Base-by-base conservation (phyloP, 2,113 vertebrate species). In the Furnarius figulus region DNA sequence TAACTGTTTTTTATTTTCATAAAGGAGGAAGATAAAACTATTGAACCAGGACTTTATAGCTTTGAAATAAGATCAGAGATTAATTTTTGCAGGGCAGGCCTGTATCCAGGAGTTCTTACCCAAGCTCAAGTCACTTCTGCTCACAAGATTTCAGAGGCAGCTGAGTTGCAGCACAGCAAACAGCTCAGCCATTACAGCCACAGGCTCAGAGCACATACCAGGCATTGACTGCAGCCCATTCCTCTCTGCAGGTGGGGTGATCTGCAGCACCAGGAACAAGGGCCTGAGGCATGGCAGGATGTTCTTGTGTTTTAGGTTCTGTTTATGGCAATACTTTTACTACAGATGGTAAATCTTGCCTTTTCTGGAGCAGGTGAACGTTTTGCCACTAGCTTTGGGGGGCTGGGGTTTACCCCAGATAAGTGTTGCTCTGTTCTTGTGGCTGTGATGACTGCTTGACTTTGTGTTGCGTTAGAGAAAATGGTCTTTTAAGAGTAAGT, bases 191-290 rank as follows among this genome's bases (percentile, higher is more conserved):
- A 3, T 31, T 4, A 0, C 2, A 80, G 68, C 35, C 27, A 4
- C 0, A 4, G 76, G 76, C 50, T 17, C 2, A 7, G 78, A 55
- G 86, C 62, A 6, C 0, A 0, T 7, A 16, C 16, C 19, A 17
- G 25, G 47, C 52, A 16, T 23, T 16, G 40, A 3, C 10, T 55
- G 76, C 49, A 20, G 6, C 17, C 62, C 6, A 7, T 44, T 6
- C 30, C 30, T 31, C 62, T 37, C 86, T 9, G 11, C 42, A 8
- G 0, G 14, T 0, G n/a, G 7, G 50, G 31, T 2, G 1, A 28
- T 10, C 59, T 84, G 46, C 70, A 28, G 62, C 4, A 24, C 22
- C 30, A 9, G 25, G 31, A 24, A 1, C 5, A 0, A 1, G 8
- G 33, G 44, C n/a, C 85, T 5, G 14, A 10, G 44, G 16, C 42